Conservation (phyloP, 2,888 invertebrate genomes). For the Dolichopus griseipennis region DNA sequence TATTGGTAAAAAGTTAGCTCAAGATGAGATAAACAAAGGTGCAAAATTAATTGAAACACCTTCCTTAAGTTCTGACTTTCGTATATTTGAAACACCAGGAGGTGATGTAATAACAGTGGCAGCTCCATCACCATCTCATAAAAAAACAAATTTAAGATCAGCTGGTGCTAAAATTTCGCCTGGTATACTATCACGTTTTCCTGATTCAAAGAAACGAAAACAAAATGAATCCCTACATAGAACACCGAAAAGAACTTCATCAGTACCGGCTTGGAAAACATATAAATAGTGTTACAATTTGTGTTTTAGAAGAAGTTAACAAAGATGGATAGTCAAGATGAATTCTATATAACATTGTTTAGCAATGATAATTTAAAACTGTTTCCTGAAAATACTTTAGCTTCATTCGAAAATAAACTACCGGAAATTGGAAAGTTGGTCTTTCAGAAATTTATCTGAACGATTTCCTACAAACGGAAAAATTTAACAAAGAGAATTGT, state of each 20-base stretch:
- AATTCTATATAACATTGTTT: slow-evolving; percentile 7
- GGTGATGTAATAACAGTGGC: background rate
- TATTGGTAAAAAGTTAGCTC: background rate
- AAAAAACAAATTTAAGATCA: background rate
- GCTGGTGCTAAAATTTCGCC: background rate
- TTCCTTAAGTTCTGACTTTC: background rate
- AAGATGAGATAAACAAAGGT: background rate
- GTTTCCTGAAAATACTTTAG: background rate
- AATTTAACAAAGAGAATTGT: background rate
- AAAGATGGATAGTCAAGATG: no score
- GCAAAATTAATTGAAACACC: background rate
- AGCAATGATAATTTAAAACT: background rate
- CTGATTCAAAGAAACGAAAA: background rate
- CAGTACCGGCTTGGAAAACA: background rate
- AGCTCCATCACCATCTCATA: background rate
- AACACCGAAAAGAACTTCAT: background rate
- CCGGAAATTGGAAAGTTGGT: slow-evolving; percentile 4
- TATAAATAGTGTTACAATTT: background rate
- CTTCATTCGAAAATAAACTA: slow-evolving; percentile 4
- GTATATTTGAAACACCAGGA: background rate
- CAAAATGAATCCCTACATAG: background rate
- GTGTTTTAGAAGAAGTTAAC: background rate
- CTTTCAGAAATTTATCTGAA: slow-evolving; percentile 2
- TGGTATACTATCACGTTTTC: background rate
- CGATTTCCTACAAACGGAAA: background rate